Conservation (phyloP, 2,113 vertebrate genomes). For the Circaetus gallicus region DNA sequence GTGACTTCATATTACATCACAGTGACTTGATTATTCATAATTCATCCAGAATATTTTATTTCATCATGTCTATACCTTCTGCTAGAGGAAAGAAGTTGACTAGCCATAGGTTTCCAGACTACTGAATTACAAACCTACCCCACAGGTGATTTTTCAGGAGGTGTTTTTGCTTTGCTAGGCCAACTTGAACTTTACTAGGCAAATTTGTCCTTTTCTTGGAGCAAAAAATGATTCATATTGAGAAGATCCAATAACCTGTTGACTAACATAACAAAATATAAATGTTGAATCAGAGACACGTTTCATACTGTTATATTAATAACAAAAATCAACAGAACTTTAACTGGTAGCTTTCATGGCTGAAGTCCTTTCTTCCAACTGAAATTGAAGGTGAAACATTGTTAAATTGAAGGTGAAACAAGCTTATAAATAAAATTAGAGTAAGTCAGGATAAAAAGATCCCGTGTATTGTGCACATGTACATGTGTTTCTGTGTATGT, state of each 20-base stretch:
- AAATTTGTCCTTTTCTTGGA: not conserved
- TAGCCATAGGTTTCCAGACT: not conserved
- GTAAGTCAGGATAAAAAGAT: slow-evolving; percentile 4
- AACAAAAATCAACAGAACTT: not conserved
- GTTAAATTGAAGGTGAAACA: not conserved
- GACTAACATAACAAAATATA: not conserved
- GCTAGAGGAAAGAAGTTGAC: not conserved
- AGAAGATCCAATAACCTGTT: not conserved
- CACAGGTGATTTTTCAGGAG: not conserved
- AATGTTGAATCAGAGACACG: not conserved
- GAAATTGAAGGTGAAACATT: not conserved
- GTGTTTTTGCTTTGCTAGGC: not conserved
- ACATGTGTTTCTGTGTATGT: not conserved
- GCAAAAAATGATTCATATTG: not conserved
- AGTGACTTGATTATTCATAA: not conserved
- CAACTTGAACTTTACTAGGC: not conserved
- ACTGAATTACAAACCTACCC: not conserved
- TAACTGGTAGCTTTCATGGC: not conserved
- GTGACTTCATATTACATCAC: not conserved
- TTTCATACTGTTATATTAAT: not conserved
- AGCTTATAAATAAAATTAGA: not conserved
- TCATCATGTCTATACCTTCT: not conserved
- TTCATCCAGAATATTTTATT: not conserved
- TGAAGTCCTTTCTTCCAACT: not conserved
- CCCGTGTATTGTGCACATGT: not conserved